phyloP scores from a whole-genome alignment of 2,797 vertebrate species.

The Erethizon dorsatum region DNA sequence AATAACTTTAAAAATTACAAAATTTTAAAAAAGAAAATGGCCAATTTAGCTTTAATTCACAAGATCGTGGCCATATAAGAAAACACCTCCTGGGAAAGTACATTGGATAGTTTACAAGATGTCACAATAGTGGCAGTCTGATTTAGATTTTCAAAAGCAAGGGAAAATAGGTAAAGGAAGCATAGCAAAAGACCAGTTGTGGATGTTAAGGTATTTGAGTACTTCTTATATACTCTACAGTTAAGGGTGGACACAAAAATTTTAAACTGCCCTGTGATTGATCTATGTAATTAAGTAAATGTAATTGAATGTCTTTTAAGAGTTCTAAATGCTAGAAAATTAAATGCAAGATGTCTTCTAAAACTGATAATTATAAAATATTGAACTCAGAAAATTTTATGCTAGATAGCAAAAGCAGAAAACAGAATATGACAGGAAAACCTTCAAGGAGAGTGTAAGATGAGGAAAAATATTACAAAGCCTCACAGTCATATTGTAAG shows the following conservation, averaged over 20 bases:
- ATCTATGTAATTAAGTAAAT: neutral
- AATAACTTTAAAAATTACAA: neutral
- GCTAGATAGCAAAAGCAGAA: neutral
- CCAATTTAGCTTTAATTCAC: neutral
- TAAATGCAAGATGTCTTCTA: neutral
- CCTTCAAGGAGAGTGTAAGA: neutral
- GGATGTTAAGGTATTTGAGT: neutral
- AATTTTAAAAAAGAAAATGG: neutral
- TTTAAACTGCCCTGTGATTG: neutral
- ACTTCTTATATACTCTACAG: neutral
- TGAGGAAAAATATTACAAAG: neutral
- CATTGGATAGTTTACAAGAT: neutral
- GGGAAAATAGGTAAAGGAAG: neutral
- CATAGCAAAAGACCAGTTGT: neutral
- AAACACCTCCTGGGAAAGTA: neutral
- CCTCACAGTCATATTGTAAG: neutral
- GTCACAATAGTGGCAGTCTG: neutral
- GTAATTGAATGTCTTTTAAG: neutral
- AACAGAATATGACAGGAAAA: too few relatives aligned
- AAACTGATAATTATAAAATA: neutral
- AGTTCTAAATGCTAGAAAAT: neutral
- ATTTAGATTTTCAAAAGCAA: neutral
- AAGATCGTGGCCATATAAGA: neutral
- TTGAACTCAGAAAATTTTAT: neutral
- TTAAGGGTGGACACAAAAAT: neutral